phyloP scores from a whole-genome alignment of 64 coral and sea anemone species.

The Montipora efflorescens region DNA sequence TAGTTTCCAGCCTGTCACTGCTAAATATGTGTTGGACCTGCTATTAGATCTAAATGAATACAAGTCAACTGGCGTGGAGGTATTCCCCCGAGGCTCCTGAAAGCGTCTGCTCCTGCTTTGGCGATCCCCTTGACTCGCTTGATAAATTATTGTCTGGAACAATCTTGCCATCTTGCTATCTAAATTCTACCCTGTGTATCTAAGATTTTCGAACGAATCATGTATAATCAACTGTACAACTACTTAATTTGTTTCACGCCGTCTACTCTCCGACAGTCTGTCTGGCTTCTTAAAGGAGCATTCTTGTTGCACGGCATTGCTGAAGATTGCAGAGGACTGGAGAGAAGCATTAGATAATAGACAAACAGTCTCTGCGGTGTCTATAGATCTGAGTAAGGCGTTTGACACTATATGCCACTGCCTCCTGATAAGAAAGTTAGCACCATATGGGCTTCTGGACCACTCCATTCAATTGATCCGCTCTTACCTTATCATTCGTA shows the following conservation, averaged over 20 bases:
- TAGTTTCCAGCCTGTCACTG: constrained; percentile 6
- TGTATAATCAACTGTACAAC: constrained; percentile 38
- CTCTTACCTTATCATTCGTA: no score
- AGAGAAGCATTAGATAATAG: constrained; percentile 7
- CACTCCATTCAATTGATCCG: neutral
- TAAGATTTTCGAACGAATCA: constrained; percentile 33
- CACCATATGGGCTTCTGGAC: neutral
- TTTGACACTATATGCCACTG: neutral
- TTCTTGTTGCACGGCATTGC: constrained; percentile 58
- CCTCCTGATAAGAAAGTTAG: neutral
- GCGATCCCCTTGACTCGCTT: constrained; percentile 13
- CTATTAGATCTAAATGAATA: neutral
- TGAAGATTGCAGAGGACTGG: constrained; percentile 41
- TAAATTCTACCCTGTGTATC: constrained; percentile 5
- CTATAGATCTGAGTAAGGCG: neutral
- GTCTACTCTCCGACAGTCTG: constrained; percentile 2
- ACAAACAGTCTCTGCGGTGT: neutral
- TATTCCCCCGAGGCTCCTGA: constrained; percentile 6
- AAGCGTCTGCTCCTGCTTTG: constrained; percentile 28
- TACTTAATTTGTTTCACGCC: neutral
- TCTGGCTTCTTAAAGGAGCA: constrained; percentile 61
- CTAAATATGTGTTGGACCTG: neutral
- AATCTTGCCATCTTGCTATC: constrained; percentile 15
- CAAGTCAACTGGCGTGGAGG: no score
- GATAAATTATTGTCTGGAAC: constrained; percentile 29